A percentile compares a stretch with the other conserved stretches of the same genome.
Conservation (phyloP, 2,113 vertebrate species). For the Tricholaema leucomelas region DNA sequence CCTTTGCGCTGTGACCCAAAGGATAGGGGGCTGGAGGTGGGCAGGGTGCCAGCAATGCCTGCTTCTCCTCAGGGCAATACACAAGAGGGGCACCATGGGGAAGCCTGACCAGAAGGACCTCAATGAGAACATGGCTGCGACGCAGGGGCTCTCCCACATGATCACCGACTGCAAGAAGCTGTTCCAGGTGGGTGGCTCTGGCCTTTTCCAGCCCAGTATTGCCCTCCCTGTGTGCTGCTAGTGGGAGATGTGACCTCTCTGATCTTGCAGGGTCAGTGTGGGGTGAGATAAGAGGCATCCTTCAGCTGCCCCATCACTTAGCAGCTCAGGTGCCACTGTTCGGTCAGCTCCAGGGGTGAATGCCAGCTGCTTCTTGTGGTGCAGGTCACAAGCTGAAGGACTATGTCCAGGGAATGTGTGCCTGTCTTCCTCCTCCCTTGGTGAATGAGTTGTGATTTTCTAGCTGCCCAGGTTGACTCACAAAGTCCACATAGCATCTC, state of each 20-base stretch:
- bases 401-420: too few relatives aligned
- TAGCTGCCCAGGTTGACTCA: not conserved
- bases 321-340: fast-evolving
- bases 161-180: constrained; percentile 88
- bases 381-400: not conserved
- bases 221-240: not conserved
- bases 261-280: not conserved
- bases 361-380: not conserved
- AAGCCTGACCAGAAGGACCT: constrained; percentile 85
- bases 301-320: too few relatives aligned
- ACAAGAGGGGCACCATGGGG: constrained; percentile 71
- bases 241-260: fast-evolving
- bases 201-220: fast-evolving
- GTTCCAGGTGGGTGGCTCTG: constrained; percentile 79
- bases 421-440: not conserved
- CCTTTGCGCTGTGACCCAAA: not conserved
- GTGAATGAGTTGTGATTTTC: not conserved
- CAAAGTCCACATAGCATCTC: not conserved
- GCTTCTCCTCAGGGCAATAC: constrained; percentile 69
- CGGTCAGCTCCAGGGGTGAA: fast-evolving
- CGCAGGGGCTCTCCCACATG: constrained; percentile 85
- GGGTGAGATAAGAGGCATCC: not conserved
- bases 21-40: fast-evolving
- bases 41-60: not conserved
- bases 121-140: constrained; percentile 86